A percentile compares a stretch with the other conserved stretches of the same genome.
These are phyloP conservation scores for Apodemia zela DNA, from an alignment of 2,888 invertebrate species.

Conservation along the genomic window DNA sequence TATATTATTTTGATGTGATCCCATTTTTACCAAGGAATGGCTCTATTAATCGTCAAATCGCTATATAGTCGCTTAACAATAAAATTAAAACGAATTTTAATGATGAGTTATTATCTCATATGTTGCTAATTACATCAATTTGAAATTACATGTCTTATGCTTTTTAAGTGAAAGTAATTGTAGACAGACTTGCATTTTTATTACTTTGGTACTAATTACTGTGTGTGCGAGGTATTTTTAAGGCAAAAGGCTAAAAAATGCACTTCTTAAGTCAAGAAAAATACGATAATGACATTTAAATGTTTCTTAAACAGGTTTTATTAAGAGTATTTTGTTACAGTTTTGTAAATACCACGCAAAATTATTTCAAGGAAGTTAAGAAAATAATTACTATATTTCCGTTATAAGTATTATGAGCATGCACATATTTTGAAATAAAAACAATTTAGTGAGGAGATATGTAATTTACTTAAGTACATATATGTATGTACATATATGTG, in stretches of 20 bases:
- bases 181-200: slow-evolving; percentile 1
- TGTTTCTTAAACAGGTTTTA: not conserved
- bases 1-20: not conserved
- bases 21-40: not conserved
- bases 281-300: not conserved
- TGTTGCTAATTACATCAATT: slow-evolving; percentile 7
- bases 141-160: not conserved
- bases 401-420: not conserved
- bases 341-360: not conserved
- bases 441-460: not conserved
- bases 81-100: not conserved
- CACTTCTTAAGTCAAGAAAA: not conserved
- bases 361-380: not conserved
- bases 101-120: not conserved
- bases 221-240: not conserved
- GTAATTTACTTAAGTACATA: too few species aligned
- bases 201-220: not conserved
- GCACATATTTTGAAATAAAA: not conserved
- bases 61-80: not conserved
- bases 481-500: too few species aligned
- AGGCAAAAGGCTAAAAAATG: not conserved
- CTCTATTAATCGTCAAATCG: too few species aligned
- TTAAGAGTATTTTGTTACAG: not conserved
- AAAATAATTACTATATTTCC: not conserved
- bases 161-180: slow-evolving; percentile 9